Evolutionary conservation across 2,113 vertebrate species (phyloP).

Genomic region (Turdus rufiventris): DNA sequence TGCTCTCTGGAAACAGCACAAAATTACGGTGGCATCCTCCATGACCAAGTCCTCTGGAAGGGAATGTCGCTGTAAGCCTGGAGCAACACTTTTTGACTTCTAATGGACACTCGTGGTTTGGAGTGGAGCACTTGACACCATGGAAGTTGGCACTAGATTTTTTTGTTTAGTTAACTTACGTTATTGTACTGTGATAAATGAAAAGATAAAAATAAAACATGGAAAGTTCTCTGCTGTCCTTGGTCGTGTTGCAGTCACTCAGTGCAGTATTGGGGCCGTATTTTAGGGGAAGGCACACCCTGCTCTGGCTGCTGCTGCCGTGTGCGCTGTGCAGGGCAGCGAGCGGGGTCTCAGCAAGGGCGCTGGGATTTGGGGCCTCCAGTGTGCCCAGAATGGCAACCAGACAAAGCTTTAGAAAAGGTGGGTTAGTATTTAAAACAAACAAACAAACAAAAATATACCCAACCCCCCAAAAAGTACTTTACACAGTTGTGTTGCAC

Average conservation of each 20-base stretch:
- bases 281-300: accelerated
- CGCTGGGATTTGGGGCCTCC: accelerated
- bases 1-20: not conserved
- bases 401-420: no score
- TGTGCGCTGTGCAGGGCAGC: accelerated
- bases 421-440: no score
- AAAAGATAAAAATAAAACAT: slow-evolving; percentile 23
- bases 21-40: not conserved
- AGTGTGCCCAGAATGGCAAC: accelerated
- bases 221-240: not conserved
- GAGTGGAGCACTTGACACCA: not conserved
- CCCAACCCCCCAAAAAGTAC: no score
- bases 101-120: not conserved
- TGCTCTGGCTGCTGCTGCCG: accelerated
- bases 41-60: not conserved
- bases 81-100: not conserved
- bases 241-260: not conserved
- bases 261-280: accelerated
- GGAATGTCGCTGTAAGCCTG: not conserved
- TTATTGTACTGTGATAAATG: not conserved
- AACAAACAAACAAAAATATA: no score
- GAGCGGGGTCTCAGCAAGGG: accelerated
- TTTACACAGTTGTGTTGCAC: no score
- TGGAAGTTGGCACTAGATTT: not conserved
- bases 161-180: not conserved